Conservation (phyloP, 92 coral and sea anemone genomes). For the Heteractis magnifica region DNA sequence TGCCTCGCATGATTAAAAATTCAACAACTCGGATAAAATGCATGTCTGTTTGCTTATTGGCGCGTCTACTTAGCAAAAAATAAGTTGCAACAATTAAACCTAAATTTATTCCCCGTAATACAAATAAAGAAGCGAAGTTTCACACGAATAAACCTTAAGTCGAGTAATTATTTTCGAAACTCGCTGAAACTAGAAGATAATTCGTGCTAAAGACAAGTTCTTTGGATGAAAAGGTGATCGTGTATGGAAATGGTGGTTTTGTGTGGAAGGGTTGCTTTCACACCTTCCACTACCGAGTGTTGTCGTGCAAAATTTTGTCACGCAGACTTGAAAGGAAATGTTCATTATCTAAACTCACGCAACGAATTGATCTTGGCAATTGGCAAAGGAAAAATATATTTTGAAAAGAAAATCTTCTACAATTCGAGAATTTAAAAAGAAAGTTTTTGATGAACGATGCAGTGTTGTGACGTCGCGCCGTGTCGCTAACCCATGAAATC, state of each 20-base stretch:
- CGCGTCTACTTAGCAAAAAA: neutral
- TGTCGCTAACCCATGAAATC: neutral
- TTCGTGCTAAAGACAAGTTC: neutral
- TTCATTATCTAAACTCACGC: conserved; percentile 70
- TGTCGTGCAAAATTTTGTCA: conserved; percentile 32
- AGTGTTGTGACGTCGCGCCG: neutral
- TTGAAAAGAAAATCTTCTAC: neutral
- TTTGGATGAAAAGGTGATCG: conserved; percentile 5
- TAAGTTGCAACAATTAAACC: too few relatives aligned
- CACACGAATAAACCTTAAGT: neutral
- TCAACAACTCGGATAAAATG: neutral
- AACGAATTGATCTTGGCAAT: conserved; percentile 27
- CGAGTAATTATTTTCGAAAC: neutral
- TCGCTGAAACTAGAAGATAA: neutral
- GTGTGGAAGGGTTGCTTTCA: conserved; percentile 16
- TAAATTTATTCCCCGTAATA: neutral
- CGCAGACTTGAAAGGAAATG: conserved; percentile 50
- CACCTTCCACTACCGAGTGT: conserved; percentile 16
- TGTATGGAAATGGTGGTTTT: conserved; percentile 15
- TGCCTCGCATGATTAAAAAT: conserved; percentile 12
- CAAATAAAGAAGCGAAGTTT: neutral
- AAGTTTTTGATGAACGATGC: neutral
- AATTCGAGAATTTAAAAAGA: neutral
- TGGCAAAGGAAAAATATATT: conserved; percentile 23
- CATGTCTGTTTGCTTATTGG: conserved; percentile 23